These are phyloP conservation scores for Acropora tenuis DNA, from an alignment of 64 coral and sea anemone species.

Conservation along the genomic window DNA sequence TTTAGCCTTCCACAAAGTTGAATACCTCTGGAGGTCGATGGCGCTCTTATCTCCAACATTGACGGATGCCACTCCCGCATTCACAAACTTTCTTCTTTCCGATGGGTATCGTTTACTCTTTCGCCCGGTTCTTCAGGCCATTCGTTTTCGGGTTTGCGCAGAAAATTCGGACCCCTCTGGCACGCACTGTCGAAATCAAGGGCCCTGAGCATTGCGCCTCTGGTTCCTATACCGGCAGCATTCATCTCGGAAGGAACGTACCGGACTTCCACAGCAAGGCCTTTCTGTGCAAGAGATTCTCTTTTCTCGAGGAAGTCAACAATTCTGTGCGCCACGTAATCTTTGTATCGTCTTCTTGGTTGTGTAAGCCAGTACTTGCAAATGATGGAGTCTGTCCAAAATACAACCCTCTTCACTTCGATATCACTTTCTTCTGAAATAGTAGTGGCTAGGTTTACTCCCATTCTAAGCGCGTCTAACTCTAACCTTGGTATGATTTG, in stretches of 20 bases:
- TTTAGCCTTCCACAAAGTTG: slow-evolving; percentile 8
- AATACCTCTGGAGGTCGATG: neutral
- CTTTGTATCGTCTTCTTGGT: slow-evolving; percentile 23
- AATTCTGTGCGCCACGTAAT: slow-evolving; percentile 56
- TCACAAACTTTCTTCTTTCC: neutral
- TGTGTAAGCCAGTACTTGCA: slow-evolving; percentile 53
- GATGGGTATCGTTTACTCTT: slow-evolving; percentile 11
- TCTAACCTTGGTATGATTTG: no score
- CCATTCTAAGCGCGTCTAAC: no score
- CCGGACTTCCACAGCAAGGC: neutral
- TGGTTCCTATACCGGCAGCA: slow-evolving; percentile 27
- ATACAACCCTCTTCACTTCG: neutral
- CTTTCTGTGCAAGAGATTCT: neutral
- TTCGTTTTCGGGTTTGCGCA: slow-evolving; percentile 16
- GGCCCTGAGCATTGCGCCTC: neutral
- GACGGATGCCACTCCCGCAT: neutral
- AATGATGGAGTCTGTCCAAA: slow-evolving; percentile 62
- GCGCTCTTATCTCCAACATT: neutral
- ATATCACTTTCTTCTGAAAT: neutral
- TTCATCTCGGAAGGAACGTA: slow-evolving; percentile 28
- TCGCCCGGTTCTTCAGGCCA: slow-evolving; percentile 14
- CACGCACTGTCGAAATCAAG: slow-evolving; percentile 34
- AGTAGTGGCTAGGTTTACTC: neutral
- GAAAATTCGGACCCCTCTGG: slow-evolving; percentile 20
- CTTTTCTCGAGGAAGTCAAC: slow-evolving; percentile 7